Evolutionary conservation across 2,113 vertebrate species (phyloP), one percentile per base, ranked within the genome.

Genomic region (Nematolebias whitei): DNA sequence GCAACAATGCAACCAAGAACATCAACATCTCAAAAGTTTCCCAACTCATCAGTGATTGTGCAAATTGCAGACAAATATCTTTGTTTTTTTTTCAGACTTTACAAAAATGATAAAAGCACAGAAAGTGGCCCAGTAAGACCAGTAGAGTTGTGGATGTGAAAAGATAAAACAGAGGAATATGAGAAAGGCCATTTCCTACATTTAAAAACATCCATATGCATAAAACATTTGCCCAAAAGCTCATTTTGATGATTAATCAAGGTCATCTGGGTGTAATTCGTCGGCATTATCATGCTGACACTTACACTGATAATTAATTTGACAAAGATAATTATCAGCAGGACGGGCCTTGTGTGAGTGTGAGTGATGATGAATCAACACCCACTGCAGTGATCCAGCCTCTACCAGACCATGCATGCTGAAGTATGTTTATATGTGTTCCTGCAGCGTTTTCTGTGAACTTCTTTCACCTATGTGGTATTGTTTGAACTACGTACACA

Each of bases 311-410:
- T 85, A 79, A 88, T 89, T 83, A 68, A 85, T 88, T 79, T 86
- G 85, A 80, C 83, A 84, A 74, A 82, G 83, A 86, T 82, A 87
- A 87, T 88, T 87, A 89, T 88, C 78, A 76, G 76, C 72, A 73
- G 78, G 76, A 83, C 60, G 79, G 71, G 63, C 76, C 69, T 49
- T 65, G 80, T 84, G 84, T 54, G 71, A 80, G 73, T 50, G 68
- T 61, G 75, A 82, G 62, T 75, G 78, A 84, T 75, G 78, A 84
- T 87, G 63, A 86, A 82, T 85, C 83, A 71, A 82, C 84, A 83
- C 66, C 74, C 71, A 59, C 71, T 68, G 73, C 76, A 74, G 80
- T 63, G 49, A 48, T 57, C 35, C 51, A 47, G 74, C 77, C 78
- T 77, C 60, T 40, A 63, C 49, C 62, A 61, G 70, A 60, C 66